Base-by-base conservation (phyloP, 2,888 invertebrate species). In the Lepidonotus clava region DNA sequence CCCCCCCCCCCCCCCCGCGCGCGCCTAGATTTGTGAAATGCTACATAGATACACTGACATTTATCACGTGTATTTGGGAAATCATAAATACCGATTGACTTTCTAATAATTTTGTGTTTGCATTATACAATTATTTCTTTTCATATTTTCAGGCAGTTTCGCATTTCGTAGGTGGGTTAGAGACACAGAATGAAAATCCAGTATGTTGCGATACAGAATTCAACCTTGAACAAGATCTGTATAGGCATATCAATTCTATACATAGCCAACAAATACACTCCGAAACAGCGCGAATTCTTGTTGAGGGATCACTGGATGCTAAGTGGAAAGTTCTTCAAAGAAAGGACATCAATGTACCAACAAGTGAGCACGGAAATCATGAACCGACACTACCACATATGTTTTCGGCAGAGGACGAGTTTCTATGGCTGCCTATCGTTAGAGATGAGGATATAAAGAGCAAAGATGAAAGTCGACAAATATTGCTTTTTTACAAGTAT, bases 401-500 rank as follows among this genome's bases (percentile, higher is more conserved):
- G 4, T 84, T 84, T 46, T 40, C n/a, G 8, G 28, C 18, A 8
- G n/a, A 5, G 8, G 61, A 83, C 51, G 66, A 53, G 34, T 83
- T 34, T 24, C 38, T 83, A 32, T 86, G 86, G 86, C 32, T 86
- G 28, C 86, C 86, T 28, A 11, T 4, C 71, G 61, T 8, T 32
- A 46, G 8, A 0, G 46, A 14, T 40, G n/a, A 34, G 38, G 36
- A 40, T 14, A 51, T 18, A 53, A 51, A 46, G 0, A 28, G n/a
- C 1, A 40, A 41, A n/a, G 41, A 56, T 71, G 71, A 71, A 56
- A 38, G 40, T 18, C 84, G 71, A 32, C 28, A 38, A 28, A 46
- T 87, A 1, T 67, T 87, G 2, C 86, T 87, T 14, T 87, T 87
- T 38, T 87, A 87, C 46, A 85, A 86, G 28, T 87, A 87, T 53